Evolutionary conservation across 2,888 invertebrate genomes (phyloP), one percentile per base, ranked within the genome.

Genomic region (Luperina nickerlii): DNA sequence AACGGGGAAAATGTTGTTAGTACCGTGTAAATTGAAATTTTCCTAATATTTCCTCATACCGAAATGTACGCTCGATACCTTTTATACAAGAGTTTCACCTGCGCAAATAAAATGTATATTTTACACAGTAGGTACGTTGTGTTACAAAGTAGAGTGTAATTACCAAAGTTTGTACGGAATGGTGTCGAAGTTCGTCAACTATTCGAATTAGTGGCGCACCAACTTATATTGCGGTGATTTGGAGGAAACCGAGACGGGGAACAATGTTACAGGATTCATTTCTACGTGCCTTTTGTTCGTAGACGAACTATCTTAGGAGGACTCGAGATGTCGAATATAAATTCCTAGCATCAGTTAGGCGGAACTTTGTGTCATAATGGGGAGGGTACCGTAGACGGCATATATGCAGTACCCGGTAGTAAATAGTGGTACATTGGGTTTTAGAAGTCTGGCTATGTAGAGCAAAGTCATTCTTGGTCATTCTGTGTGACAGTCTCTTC

Each of bases 151-250:
- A 51, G 38, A 60, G 20, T 72, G 70, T 76, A 74, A 83, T 87
- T 74, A 24, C 60, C 38, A 62, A 84, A 86, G 82, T 86, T 86
- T 54, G 68, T 7, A 27, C 18, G 65, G 42, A 74, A 75, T 69
- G 69, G 66, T 68, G 75, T 51, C 65, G 72, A 72, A 78, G 42
- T 78, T 84, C 62, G 54, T 8, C 48, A 82, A 82, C 74, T 77
- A 88, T 86, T 78, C 76, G 69, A 80, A 88, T 86, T 87, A 85
- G 88, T 60, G 68, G 69, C 67, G 32, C 20, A 62, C 60, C 76
- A 84, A 84, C 69, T 83, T 85, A 77, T 77, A 83, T 82, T 85
- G 81, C 74, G 81, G 81, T 78, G 83, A 69, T 74, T 74, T 67
- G 72, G 76, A 73, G 60, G 38, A 60, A 72, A 68, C 62, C 66